phyloP scores from a whole-genome alignment of 1,140 invertebrate species.

The Brachionus angularis region DNA sequence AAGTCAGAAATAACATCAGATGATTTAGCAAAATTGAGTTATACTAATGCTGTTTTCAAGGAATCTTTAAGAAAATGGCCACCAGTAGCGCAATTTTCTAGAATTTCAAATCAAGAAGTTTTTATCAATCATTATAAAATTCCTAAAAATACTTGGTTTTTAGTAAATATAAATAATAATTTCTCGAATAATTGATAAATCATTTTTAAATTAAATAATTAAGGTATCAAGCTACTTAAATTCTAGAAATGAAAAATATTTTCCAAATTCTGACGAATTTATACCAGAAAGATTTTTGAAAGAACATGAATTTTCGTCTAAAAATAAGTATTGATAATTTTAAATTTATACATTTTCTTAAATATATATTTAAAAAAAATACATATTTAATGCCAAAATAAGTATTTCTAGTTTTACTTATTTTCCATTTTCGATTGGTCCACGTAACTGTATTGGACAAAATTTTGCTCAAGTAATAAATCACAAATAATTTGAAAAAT shows the following conservation, averaged over 20 bases:
- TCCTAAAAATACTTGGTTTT: not conserved
- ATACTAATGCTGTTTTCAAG: constrained; percentile 13
- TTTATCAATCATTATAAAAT: not conserved
- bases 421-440: no score
- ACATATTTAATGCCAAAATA: no score
- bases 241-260: constrained; percentile 9
- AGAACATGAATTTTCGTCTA: no score
- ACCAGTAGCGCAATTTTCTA: not conserved
- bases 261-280: constrained; percentile 1
- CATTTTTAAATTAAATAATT: not conserved
- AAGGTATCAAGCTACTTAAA: not conserved
- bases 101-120: not conserved
- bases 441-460: no score
- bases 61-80: constrained; percentile 27
- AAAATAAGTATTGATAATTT: no score
- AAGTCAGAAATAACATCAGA: not conserved
- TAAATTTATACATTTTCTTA: no score
- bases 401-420: no score
- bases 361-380: no score
- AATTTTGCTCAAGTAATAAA: no score
- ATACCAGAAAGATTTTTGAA: constrained; percentile 15
- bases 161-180: no score
- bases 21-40: not conserved
- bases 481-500: no score
- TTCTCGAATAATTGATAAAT: no score